Base-by-base conservation (phyloP, 2,797 vertebrate genomes). In the Macroramphosus scolopax region DNA sequence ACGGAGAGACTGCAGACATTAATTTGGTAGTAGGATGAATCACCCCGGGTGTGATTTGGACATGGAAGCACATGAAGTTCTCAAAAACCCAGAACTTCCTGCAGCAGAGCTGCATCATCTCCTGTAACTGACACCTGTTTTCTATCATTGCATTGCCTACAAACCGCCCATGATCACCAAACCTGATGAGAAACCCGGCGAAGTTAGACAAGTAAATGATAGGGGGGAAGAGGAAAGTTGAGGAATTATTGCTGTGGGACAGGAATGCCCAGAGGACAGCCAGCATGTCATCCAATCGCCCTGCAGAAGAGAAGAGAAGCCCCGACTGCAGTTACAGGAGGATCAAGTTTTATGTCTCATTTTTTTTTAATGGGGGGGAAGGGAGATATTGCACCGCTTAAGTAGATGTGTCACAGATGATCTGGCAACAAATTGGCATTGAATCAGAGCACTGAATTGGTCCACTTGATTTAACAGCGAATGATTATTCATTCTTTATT, bases 311-410 rank as follows among this genome's bases (percentile, higher is more conserved):
- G 20, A 22, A 22, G n/a, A 75, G 67, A 78, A 77, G 73, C 55
- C 54, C 61, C 18, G 6, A 16, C 67, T 44, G 55, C 61, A 80
- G 63, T 73, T 68, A 63, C 38, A 44, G 42, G 26, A 41, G 69
- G 82, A 78, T 86, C 81, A 54, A 35, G 58, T 88, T 87, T 80
- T 84, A 82, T 84, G 64, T 73, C 72, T 80, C 56, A 70, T 66
- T 75, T 74, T 85, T 81, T 62, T 69, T 70, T 80, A 75, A 82
- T 75, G 61, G 84, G 42, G 48, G 59, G 76, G 39, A 69, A 53
- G 58, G 46, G 54, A 60, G 52, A 68, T 58, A 45, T 42, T 43
- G 59, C n/a, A 2, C 4, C 3, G 56, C 51, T 74, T 58, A 43
- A 43, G 51, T 41, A 16, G 53, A 51, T 14, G 53, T 13, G 32